phyloP scores from a whole-genome alignment of 1,140 invertebrate species.

The Heterodera carotae region DNA sequence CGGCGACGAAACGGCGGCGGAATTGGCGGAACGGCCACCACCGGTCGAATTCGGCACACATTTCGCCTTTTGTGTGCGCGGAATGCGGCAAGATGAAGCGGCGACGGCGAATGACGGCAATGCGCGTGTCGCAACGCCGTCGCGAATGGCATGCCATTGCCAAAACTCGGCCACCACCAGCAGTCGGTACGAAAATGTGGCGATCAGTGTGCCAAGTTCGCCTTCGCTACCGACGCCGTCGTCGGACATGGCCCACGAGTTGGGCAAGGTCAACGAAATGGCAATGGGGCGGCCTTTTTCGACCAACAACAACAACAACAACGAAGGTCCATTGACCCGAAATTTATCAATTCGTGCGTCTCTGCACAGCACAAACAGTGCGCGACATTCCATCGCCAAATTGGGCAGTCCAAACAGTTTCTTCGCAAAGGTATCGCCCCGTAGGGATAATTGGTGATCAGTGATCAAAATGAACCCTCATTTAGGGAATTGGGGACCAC shows the following conservation, averaged over 20 bases:
- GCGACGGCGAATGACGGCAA: background rate
- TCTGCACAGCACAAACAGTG: background rate
- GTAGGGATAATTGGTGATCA: too few relatives aligned
- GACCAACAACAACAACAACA: conserved; percentile 1
- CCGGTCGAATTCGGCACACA: too few relatives aligned
- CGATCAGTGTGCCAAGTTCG: conserved; percentile 10
- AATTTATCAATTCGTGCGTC: conserved; percentile 1
- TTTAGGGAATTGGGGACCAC: too few relatives aligned
- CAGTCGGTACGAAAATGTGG: conserved; percentile 29
- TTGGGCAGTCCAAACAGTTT: conserved; percentile 18
- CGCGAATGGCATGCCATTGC: background rate
- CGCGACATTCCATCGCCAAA: background rate
- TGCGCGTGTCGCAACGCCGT: background rate
- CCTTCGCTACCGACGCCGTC: background rate
- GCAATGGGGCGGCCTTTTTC: conserved; percentile 12
- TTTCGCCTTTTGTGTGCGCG: too few relatives aligned
- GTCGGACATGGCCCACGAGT: background rate
- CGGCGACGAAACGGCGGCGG: background rate
- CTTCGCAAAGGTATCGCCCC: background rate
- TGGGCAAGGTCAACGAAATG: background rate
- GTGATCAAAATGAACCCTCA: background rate
- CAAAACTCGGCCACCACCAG: conserved; percentile 4
- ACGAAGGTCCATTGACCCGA: conserved; percentile 8
- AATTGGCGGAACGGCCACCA: too few relatives aligned
- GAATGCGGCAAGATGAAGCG: too few relatives aligned